Evolutionary conservation across 2,113 vertebrate genomes (phyloP), one percentile per base, ranked within the genome.

Genomic region (Meriones unguiculatus): DNA sequence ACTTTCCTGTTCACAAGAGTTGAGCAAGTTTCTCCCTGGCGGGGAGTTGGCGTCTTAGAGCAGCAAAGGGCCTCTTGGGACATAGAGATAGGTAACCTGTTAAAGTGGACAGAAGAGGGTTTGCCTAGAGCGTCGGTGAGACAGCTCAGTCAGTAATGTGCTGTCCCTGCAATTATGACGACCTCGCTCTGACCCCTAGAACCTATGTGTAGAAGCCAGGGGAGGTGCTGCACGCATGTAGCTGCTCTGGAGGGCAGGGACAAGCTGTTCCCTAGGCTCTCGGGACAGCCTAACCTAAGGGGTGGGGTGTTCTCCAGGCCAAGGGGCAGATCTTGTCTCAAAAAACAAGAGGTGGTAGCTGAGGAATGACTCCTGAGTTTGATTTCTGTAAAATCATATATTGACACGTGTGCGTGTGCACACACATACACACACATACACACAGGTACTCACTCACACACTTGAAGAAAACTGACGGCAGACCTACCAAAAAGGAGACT

Each of bases 31-130:
- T 72, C n/a, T 46, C 50, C 62, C 38, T 22, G 70, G 76, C 35
- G 13, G 57, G 22, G 12, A 73, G 72, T 1, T 0, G n/a, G 67
- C 25, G 4, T 35, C 38, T 24, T 20, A 25, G 24, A 20, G 62
- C n/a, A 89, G 12, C 32, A 78, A 62, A 46, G 5, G 32, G 38
- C 62, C 62, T 76, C 11, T 2, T 62, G 25, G 6, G 59, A 59
- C 5, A 14, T 1, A 13, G 46, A 62, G 54, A 6, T 15, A 28
- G 35, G 14, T 0, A 8, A 0, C 30, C 0, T 46, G 4, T 2
- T 30, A 41, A 86, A 70, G 22, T 54, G 80, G 76, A 46, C 3
- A 35, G 25, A 1, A 0, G 52, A 20, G 46, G 20, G 18, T 90
- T 80, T 13, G 1, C 59, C 62, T 30, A 30, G 14, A 25, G 25